A percentile compares a stretch with the other conserved stretches of the same genome.
These are phyloP conservation scores for Aleadryas rufinucha DNA, from an alignment of 2,113 vertebrate species.

Conservation along the genomic window DNA sequence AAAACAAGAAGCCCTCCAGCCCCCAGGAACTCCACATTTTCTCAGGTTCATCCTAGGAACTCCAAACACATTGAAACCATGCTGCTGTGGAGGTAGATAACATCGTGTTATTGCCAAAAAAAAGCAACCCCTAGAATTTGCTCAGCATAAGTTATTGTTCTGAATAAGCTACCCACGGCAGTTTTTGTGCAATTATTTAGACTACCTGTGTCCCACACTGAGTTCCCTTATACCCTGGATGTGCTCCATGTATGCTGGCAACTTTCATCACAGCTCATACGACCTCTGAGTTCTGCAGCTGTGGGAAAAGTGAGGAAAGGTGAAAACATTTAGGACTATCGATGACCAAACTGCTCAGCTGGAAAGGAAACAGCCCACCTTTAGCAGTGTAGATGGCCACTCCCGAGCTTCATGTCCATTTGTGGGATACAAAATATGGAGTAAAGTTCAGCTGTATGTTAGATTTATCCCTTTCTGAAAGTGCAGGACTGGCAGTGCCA, in stretches of 20 bases:
- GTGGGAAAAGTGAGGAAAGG: neutral
- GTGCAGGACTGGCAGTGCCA: neutral
- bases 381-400: neutral
- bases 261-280: neutral
- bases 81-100: neutral
- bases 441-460: neutral
- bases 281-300: neutral
- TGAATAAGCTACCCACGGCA: fast-evolving
- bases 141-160: neutral
- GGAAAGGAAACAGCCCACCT: neutral
- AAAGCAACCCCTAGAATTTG: fast-evolving
- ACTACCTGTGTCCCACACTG: neutral
- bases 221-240: neutral
- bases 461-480: neutral
- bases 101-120: neutral
- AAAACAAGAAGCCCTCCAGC: neutral
- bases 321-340: neutral
- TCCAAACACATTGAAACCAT: neutral
- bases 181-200: neutral
- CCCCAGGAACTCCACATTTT: neutral
- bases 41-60: neutral
- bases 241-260: neutral
- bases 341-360: neutral
- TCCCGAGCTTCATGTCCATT: neutral
- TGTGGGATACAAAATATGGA: neutral